Base-by-base conservation (phyloP, 2,888 invertebrate species). In the Xestia sexstrigata region DNA sequence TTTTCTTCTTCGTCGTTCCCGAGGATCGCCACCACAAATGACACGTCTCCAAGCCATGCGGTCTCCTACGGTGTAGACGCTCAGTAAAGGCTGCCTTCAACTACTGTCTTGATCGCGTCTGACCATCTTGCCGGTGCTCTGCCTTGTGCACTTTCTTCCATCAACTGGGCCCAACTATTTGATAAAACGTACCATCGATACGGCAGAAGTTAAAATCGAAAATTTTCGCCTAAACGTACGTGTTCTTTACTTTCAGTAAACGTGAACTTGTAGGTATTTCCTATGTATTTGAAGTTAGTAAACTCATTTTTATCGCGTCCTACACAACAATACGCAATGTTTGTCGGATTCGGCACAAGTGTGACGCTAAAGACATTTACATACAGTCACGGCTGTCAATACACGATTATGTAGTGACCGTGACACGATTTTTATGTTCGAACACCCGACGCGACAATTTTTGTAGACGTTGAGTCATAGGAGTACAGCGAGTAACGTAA, bases 371-470 rank as follows among this genome's bases (percentile, higher is more conserved):
- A 79, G 81, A 79, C 83, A 92, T 92, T 91, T 88, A 87, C 88
- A 91, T 89, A 89, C 78, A 89, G 92, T 90, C 90, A 92, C 91
- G 92, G 90, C 87, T 91, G 91, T 91, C 93, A 91, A 91, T 91
- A 89, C 86, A 88, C 89, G 89, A 89, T 91, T 90, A 91, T 90
- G 90, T 88, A 82, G 82, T 90, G 95, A 90, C 95, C 95, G 87
- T 95, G 95, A 95, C 95, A 95, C 90, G 86, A 90, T 92, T 95
- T 90, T 85, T 79, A 76, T 89, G 87, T 88, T 79, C 85, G 85
- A 86, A 87, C 86, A 85, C 78, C 70, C 78, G 82, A 82, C 85
- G 86, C 88, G 71, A 90, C 80, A 70, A 76, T 83, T 84, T 79
- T 87, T 76, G 47, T 62, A 70, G 20, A 35, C 42, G 70, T 65